phyloP scores from a whole-genome alignment of 2,888 invertebrate species.

The Leucoma salicis region DNA sequence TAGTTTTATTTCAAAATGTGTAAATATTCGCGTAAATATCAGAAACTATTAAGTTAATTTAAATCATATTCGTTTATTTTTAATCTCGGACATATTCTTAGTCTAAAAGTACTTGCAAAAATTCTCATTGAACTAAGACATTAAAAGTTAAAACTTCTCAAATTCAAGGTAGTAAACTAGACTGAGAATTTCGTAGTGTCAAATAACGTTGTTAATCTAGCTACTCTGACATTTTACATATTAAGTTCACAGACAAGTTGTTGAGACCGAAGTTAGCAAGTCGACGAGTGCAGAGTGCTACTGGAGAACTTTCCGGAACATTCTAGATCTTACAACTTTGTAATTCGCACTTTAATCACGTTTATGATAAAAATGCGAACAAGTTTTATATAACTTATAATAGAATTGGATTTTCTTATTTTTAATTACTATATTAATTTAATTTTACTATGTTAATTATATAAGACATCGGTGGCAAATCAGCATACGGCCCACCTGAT shows the following conservation, averaged over 20 bases:
- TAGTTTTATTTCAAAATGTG: too few species aligned
- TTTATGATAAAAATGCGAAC: constrained; percentile 11
- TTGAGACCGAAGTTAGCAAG: constrained; percentile 32
- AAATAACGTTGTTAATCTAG: constrained; percentile 55
- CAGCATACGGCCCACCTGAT: too few species aligned
- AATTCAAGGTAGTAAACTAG: constrained; percentile 33
- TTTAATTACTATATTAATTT: too few species aligned
- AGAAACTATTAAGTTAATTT: too few species aligned
- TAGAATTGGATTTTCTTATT: neutral
- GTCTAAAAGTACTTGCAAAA: too few species aligned
- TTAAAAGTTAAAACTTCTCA: constrained; percentile 22
- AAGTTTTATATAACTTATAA: constrained; percentile 1
- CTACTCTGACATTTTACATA: constrained; percentile 59
- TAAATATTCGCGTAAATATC: too few species aligned
- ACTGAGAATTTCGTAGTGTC: constrained; percentile 46
- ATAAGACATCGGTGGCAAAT: too few species aligned
- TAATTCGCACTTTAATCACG: constrained; percentile 21
- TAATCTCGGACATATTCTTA: too few species aligned
- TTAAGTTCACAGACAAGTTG: constrained; percentile 47
- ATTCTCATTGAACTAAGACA: constrained; percentile 25
- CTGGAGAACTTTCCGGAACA: constrained; percentile 31
- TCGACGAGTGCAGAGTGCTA: constrained; percentile 34
- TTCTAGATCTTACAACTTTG: constrained; percentile 20
- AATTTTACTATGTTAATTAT: too few species aligned
- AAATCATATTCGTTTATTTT: too few species aligned